Base-by-base conservation (phyloP, 2,888 invertebrate species). In the Ommatoiulus sabulosus region DNA sequence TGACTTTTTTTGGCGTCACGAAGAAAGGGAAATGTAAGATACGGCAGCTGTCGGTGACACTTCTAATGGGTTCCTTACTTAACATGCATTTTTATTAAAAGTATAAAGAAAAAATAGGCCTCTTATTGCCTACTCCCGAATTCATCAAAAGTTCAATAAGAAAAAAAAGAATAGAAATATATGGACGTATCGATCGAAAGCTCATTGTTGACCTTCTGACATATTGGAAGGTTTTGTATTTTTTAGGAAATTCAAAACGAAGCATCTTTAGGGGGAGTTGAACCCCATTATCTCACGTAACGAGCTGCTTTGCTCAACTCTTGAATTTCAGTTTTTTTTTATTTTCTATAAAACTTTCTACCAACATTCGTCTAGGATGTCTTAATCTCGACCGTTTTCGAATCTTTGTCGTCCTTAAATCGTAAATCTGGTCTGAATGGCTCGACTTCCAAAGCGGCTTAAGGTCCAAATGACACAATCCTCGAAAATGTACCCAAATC, bases 11-110 rank as follows among this genome's bases (percentile, higher is more conserved):
- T 15, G 7, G 0, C 52, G 52, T 52, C 3, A 10, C 15, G 52
- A 63, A 20, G 20, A 63, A 63, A 20, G 63, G 3, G 3, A 8
- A 63, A 63, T 15, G 3, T 8, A 1, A 63, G 63, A 20, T 6
- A 63, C n/a, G 63, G 8, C 63, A 63, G 63, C 63, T 63, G 63
- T 20, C 63, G 20, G 63, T 63, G 63, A 63, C 63, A 63, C 20
- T 6, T 20, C 63, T n/a, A 20, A n/a, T 20, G 63, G 4, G 63
- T 63, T n/a, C 15, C 63, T 63, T 63, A 63, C 63, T 63, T 63
- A 63, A 20, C 63, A 63, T 63, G n/a, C 63, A 20, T 57, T 63
- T 63, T 63, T 63, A 63, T 20, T 63, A 63, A 63, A 63, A 63
- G 15, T 63, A n/a, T n/a, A 10, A 52, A 7, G 7, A 12, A 15